Evolutionary conservation across 2,113 vertebrate genomes (phyloP).

Genomic region (Zosterops pallidus): DNA sequence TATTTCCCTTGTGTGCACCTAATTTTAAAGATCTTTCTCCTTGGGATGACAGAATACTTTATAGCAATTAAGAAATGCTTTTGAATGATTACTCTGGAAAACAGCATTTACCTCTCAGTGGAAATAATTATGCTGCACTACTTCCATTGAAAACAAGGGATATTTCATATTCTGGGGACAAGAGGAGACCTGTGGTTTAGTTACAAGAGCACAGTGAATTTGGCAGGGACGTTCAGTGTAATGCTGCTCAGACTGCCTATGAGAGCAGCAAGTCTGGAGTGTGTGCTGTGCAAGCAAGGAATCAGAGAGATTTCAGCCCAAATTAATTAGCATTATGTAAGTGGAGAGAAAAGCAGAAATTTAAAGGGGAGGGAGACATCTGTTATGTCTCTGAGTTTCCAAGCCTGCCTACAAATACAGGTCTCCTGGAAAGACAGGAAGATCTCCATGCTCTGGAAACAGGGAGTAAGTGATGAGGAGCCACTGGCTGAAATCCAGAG

Average conservation of each 20-base stretch:
- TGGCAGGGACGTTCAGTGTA: not conserved
- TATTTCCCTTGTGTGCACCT: not conserved
- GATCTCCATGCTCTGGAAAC: not conserved
- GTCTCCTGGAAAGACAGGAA: not conserved
- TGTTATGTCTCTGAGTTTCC: constrained; percentile 14
- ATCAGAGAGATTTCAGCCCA: constrained; percentile 5
- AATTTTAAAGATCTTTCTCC: not conserved
- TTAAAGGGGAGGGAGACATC: constrained; percentile 50
- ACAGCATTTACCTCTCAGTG: not conserved
- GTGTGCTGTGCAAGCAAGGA: constrained; percentile 14
- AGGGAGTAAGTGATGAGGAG: constrained; percentile 9
- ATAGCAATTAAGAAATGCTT: not conserved
- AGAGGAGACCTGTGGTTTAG: not conserved
- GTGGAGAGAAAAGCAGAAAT: constrained; percentile 15
- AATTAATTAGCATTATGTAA: constrained; percentile 53
- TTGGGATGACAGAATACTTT: not conserved
- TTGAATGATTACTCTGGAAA: not conserved
- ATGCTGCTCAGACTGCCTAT: constrained; percentile 28
- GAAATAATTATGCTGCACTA: not conserved
- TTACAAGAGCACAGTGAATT: not conserved
- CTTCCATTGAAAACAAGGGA: not conserved
- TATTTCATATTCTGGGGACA: not conserved
- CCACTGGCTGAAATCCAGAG: constrained; percentile 10
- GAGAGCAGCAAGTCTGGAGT: constrained; percentile 43
- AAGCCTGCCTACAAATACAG: constrained; percentile 27